phyloP scores from a whole-genome alignment of 1,140 invertebrate genomes.

The Coelopa frigida region DNA sequence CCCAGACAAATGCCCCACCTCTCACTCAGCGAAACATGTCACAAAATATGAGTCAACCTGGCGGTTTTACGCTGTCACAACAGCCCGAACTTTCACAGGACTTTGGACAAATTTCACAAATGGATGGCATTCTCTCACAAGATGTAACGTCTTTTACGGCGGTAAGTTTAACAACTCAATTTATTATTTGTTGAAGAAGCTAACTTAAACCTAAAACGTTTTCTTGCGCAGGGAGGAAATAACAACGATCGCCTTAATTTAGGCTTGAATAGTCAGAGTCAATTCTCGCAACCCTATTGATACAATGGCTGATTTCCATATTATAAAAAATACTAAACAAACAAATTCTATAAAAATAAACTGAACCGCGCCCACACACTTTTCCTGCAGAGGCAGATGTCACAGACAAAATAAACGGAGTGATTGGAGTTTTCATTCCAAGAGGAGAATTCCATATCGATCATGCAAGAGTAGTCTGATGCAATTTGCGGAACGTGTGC shows the following conservation, averaged over 20 bases:
- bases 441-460: too few relatives aligned
- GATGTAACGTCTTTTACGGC: conserved; percentile 52
- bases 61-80: conserved; percentile 61
- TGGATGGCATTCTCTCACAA: conserved; percentile 89
- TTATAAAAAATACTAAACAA: too few relatives aligned
- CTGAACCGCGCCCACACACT: not conserved
- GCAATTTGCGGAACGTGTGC: too few relatives aligned
- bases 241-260: conserved; percentile 26
- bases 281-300: conserved; percentile 43
- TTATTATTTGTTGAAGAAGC: too few relatives aligned
- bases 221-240: conserved; percentile 4
- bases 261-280: conserved; percentile 30
- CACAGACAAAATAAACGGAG: too few relatives aligned
- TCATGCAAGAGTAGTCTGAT: too few relatives aligned
- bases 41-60: conserved; percentile 61
- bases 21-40: conserved; percentile 54
- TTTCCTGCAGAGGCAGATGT: not conserved
- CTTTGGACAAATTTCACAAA: conserved; percentile 88
- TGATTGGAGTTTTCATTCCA: too few relatives aligned
- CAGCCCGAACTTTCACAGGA: conserved; percentile 83
- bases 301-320: too few relatives aligned
- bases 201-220: not conserved
- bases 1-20: conserved; percentile 14
- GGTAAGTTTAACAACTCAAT: too few relatives aligned
- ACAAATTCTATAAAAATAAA: not conserved